Conservation (phyloP, 2,113 vertebrate genomes). For the Parus major region DNA sequence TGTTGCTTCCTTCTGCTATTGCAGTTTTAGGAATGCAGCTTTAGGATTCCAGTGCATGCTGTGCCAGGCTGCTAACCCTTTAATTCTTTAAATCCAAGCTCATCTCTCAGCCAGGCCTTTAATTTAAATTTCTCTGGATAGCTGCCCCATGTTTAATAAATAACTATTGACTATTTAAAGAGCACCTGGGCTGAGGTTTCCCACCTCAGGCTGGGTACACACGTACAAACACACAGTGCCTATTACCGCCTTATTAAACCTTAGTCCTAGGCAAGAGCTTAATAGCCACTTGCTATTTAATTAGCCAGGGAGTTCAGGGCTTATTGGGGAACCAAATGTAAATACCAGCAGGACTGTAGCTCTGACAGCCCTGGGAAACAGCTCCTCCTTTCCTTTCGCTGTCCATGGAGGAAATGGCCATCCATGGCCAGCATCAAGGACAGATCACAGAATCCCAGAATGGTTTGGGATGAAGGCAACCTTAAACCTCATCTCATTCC, state of each 20-base stretch:
- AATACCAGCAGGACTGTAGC: not conserved
- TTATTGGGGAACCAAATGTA: not conserved
- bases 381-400: not conserved
- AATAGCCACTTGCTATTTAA: constrained; percentile 65
- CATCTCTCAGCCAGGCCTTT: constrained; percentile 31
- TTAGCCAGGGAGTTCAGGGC: constrained; percentile 43
- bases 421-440: not conserved
- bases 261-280: constrained; percentile 48
- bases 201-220: constrained; percentile 18
- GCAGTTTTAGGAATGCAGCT: not conserved
- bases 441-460: not conserved
- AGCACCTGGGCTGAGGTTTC: not conserved
- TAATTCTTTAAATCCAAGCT: constrained; percentile 46
- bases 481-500: rapidly evolving
- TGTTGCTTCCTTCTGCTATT: not conserved
- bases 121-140: constrained; percentile 45
- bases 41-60: not conserved
- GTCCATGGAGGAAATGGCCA: rapidly evolving
- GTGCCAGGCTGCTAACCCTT: not conserved
- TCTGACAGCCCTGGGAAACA: not conserved
- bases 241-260: constrained; percentile 59
- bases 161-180: constrained; percentile 49
- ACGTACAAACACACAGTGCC: not conserved
- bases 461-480: not conserved
- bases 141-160: constrained; percentile 49